Conservation (phyloP, 2,113 vertebrate species). For the Pseudorasbora parva region DNA sequence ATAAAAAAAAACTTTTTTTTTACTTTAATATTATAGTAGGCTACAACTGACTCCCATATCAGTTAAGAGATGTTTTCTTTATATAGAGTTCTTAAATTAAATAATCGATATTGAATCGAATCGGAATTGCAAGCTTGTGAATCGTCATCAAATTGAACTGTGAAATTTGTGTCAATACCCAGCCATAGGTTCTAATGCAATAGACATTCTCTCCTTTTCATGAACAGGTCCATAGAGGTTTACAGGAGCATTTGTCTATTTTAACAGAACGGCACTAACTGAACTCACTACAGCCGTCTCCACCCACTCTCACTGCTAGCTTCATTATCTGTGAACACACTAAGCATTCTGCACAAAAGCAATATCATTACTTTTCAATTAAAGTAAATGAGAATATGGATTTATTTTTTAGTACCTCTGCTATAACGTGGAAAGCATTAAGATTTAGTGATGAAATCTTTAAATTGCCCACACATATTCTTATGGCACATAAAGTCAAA, state of each 20-base stretch:
- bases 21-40: too few relatives aligned
- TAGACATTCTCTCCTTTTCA: neutral
- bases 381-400: neutral
- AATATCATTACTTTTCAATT: slow-evolving; percentile 3
- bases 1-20: too few relatives aligned
- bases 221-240: neutral
- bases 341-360: neutral
- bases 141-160: too few relatives aligned
- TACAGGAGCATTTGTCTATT: neutral
- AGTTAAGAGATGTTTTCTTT: too few relatives aligned
- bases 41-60: too few relatives aligned
- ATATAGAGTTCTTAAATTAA: too few relatives aligned
- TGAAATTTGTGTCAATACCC: too few relatives aligned
- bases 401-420: neutral
- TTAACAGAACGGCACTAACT: neutral
- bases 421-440: neutral
- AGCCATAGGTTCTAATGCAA: too few relatives aligned
- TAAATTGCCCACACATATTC: neutral
- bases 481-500: neutral
- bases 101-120: too few relatives aligned
- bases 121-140: too few relatives aligned
- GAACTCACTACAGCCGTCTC: neutral
- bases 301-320: neutral
- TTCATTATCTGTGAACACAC: slow-evolving; percentile 4
- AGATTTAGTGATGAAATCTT: neutral